These are phyloP conservation scores for Brachynemurus nebulosus DNA, from an alignment of 2,888 invertebrate species.

Conservation along the genomic window DNA sequence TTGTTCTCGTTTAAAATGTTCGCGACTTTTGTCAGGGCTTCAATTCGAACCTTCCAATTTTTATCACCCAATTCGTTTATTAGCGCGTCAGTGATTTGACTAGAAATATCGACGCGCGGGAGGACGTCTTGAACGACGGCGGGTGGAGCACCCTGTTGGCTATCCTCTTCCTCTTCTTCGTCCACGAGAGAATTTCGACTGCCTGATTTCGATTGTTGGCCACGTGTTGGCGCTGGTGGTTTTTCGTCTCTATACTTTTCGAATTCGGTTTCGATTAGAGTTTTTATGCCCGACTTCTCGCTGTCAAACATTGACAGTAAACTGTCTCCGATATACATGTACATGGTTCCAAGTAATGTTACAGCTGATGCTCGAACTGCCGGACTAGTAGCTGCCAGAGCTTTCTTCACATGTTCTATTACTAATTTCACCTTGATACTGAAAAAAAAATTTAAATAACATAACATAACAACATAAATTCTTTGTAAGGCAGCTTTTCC, in stretches of 20 bases:
- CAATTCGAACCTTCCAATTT: conserved; percentile 83
- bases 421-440: conserved; percentile 58
- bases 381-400: conserved; percentile 72
- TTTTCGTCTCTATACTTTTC: conserved; percentile 65
- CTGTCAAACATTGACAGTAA: conserved; percentile 68
- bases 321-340: conserved; percentile 65
- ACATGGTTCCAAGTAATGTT: conserved; percentile 58
- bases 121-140: conserved; percentile 50
- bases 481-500: too few species aligned
- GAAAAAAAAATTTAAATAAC: conserved; percentile 19
- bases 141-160: conserved; percentile 31
- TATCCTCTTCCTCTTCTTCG: conserved; percentile 24
- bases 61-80: conserved; percentile 73
- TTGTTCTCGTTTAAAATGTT: conserved; percentile 60
- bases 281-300: conserved; percentile 72
- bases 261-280: conserved; percentile 74
- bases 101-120: conserved; percentile 67
- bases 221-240: conserved; percentile 61
- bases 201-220: conserved; percentile 36
- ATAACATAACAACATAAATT: too few species aligned
- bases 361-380: conserved; percentile 68
- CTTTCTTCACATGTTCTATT: conserved; percentile 69
- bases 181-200: conserved; percentile 38
- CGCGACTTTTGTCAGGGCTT: conserved; percentile 58
- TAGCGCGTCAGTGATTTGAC: conserved; percentile 67